Conservation (phyloP, 2,888 invertebrate genomes). For the Luperina nickerlii region DNA sequence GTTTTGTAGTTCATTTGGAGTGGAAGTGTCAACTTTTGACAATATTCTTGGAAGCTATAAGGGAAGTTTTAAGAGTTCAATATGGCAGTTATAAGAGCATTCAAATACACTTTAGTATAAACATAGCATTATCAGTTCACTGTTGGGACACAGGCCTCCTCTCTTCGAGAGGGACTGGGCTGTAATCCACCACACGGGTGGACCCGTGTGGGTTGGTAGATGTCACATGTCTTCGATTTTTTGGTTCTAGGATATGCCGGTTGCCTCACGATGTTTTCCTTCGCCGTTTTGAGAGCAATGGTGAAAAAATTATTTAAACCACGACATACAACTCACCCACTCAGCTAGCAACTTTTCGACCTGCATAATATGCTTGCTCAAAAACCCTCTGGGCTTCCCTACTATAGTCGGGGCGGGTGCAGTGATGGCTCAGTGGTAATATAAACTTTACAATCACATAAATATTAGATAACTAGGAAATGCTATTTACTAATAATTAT, state of each 20-base stretch:
- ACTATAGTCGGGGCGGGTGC: neutral
- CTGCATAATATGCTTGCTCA: too few relatives aligned
- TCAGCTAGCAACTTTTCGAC: too few relatives aligned
- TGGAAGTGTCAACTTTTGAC: neutral
- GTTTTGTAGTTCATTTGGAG: neutral
- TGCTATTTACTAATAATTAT: neutral
- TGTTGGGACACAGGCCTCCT: neutral
- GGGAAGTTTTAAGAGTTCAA: neutral
- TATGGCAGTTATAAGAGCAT: neutral
- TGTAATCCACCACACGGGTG: neutral
- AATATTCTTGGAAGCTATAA: constrained; percentile 3
- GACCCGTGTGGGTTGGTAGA: neutral
- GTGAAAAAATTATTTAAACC: neutral
- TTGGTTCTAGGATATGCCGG: too few relatives aligned
- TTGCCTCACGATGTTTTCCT: neutral
- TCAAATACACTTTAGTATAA: neutral
- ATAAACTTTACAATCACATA: constrained; percentile 5
- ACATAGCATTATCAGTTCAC: neutral
- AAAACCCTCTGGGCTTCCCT: too few relatives aligned
- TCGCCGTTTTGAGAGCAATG: neutral
- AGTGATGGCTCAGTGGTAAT: neutral
- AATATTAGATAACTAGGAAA: constrained; percentile 4
- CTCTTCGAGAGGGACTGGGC: neutral
- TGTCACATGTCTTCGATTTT: neutral
- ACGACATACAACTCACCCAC: too few relatives aligned